Conservation (phyloP, 2,888 invertebrate species). For the Quadroppia sp. region DNA sequence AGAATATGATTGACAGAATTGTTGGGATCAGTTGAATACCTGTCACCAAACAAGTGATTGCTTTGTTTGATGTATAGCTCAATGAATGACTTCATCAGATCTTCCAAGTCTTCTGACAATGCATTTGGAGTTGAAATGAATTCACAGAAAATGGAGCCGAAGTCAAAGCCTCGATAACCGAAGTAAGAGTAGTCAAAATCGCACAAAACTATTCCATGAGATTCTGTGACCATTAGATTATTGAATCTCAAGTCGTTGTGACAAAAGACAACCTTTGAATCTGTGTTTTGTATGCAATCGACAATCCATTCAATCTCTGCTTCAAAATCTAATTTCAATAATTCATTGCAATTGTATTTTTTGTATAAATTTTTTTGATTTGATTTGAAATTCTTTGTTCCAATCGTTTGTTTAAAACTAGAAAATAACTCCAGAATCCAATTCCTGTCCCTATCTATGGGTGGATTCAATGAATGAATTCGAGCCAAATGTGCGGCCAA, state of each 20-base stretch:
- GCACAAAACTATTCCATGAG: background rate
- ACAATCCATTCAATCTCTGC: conserved; percentile 31
- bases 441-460: conserved; percentile 65
- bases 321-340: conserved; percentile 27
- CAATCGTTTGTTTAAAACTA: background rate
- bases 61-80: background rate
- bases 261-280: conserved; percentile 18
- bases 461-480: background rate
- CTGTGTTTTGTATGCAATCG: background rate
- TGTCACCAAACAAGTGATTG: background rate
- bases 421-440: background rate
- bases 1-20: conserved; percentile 2
- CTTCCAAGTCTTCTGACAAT: background rate
- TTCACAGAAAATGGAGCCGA: background rate
- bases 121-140: background rate
- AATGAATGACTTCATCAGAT: background rate
- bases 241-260: conserved; percentile 29
- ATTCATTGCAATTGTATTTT: conserved; percentile 9
- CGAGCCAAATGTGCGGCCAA: background rate
- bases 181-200: conserved; percentile 33
- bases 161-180: conserved; percentile 19
- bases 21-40: background rate
- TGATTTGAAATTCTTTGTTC: background rate
- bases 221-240: conserved; percentile 19
- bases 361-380: background rate